Evolutionary conservation across 30 jellyfish, hydroid and myxozoan species (phyloP).

Genomic region (Pseudorhiza aurosa): DNA sequence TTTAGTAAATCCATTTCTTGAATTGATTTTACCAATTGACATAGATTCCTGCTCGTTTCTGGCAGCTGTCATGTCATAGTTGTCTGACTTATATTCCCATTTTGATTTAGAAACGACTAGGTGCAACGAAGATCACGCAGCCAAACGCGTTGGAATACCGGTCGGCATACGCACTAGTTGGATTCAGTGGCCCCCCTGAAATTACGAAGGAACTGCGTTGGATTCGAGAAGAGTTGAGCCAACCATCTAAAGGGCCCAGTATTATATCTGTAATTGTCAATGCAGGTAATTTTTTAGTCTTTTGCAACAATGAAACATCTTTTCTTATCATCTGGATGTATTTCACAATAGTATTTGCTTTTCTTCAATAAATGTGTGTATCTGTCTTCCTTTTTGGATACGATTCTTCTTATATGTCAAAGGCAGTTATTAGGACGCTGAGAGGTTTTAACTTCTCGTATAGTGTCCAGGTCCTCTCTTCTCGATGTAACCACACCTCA

Average conservation of each 20-base stretch:
- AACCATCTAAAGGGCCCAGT: conserved; percentile 98
- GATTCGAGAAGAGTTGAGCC: conserved; percentile 92
- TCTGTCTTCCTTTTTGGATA: too few species aligned
- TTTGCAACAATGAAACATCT: not conserved
- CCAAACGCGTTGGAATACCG: conserved; percentile 85
- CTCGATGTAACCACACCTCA: too few species aligned
- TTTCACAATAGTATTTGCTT: not conserved
- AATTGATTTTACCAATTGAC: too few species aligned
- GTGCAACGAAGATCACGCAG: conserved; percentile 82
- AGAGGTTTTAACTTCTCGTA: too few species aligned
- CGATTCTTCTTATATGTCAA: too few species aligned
- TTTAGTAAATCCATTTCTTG: too few species aligned
- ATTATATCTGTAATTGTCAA: conserved; percentile 68
- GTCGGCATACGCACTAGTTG: conserved; percentile 92
- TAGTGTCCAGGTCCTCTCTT: too few species aligned
- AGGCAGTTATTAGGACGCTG: too few species aligned
- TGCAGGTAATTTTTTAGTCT: conserved; percentile 61
- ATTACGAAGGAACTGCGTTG: conserved; percentile 69
- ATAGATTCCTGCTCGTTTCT: too few species aligned
- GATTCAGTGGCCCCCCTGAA: conserved; percentile 89
- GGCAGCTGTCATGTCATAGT: too few species aligned
- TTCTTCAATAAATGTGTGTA: too few species aligned
- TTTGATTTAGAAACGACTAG: conserved; percentile 75
- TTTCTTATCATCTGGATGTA: not conserved
- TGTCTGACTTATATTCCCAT: too few species aligned